A percentile compares a stretch with the other conserved stretches of the same genome.
phyloP scores from a whole-genome alignment of 1,140 invertebrate genomes.

The Cotesia typhae region DNA sequence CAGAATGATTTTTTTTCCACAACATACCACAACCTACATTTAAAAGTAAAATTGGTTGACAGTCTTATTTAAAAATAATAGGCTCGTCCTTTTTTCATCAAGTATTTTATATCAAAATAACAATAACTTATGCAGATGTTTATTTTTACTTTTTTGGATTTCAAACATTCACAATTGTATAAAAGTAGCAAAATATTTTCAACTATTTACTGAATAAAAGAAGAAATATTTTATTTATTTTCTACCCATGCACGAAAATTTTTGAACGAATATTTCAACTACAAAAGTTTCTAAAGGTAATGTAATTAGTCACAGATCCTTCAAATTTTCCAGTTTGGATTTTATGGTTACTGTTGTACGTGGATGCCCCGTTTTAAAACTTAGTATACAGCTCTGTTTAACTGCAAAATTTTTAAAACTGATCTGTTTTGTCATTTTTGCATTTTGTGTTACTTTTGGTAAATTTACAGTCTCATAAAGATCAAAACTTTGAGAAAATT shows the following conservation, averaged over 20 bases:
- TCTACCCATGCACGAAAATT: not conserved
- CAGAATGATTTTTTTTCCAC: too few relatives aligned
- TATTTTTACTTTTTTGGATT: conserved; percentile 53
- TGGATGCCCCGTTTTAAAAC: conserved; percentile 39
- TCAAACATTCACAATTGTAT: conserved; percentile 30
- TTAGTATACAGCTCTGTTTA: too few relatives aligned
- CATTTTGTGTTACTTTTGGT: too few relatives aligned
- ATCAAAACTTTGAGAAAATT: too few relatives aligned
- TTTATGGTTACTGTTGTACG: conserved; percentile 60
- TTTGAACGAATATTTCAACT: not conserved
- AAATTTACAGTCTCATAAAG: too few relatives aligned
- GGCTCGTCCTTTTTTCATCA: too few relatives aligned
- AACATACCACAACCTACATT: too few relatives aligned
- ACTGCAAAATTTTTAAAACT: too few relatives aligned
- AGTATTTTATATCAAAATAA: not conserved
- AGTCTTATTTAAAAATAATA: too few relatives aligned
- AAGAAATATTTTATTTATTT: not conserved
- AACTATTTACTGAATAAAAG: not conserved
- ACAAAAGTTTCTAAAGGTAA: conserved; percentile 19
- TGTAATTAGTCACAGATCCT: conserved; percentile 33
- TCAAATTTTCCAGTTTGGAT: conserved; percentile 42
- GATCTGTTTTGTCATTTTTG: too few relatives aligned
- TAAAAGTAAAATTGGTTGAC: too few relatives aligned
- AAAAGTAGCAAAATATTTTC: conserved; percentile 37
- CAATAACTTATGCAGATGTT: conserved; percentile 50